Evolutionary conservation across 2,797 vertebrate genomes (phyloP).

Genomic region (Pipistrellus nathusii): DNA sequence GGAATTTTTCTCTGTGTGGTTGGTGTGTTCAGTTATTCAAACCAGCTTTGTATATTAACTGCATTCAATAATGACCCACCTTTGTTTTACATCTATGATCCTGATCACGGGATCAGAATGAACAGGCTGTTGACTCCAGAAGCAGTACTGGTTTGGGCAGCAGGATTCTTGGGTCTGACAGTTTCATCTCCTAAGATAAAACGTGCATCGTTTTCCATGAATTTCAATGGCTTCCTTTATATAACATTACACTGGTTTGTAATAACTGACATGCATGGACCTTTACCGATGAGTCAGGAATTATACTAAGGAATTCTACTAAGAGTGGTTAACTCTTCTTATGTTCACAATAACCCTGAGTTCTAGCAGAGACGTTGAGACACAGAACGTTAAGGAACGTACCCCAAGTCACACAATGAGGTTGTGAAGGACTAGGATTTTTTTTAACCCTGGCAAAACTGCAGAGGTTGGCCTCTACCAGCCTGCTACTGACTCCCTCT

Average conservation of each 20-base stretch:
- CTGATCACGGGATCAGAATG: neutral
- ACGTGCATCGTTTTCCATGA: neutral
- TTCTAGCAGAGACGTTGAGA: neutral
- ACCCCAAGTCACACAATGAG: neutral
- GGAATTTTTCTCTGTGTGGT: neutral
- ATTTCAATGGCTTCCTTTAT: neutral
- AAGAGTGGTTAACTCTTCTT: neutral
- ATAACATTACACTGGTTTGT: neutral
- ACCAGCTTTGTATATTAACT: neutral
- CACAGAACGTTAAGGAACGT: neutral
- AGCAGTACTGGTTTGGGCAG: neutral
- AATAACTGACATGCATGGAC: neutral
- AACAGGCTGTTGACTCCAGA: neutral
- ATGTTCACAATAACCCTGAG: neutral
- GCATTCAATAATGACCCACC: neutral
- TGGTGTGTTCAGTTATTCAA: neutral
- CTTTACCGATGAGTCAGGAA: neutral
- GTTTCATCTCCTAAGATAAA: neutral
- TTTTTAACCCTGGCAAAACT: neutral
- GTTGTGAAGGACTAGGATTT: neutral
- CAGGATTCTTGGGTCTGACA: neutral
- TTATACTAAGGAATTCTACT: neutral
- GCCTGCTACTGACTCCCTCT: neutral
- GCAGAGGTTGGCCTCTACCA: neutral
- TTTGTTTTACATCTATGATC: neutral